Evolutionary conservation across 2,888 invertebrate species (phyloP).

Genomic region (Endotricha flammealis): DNA sequence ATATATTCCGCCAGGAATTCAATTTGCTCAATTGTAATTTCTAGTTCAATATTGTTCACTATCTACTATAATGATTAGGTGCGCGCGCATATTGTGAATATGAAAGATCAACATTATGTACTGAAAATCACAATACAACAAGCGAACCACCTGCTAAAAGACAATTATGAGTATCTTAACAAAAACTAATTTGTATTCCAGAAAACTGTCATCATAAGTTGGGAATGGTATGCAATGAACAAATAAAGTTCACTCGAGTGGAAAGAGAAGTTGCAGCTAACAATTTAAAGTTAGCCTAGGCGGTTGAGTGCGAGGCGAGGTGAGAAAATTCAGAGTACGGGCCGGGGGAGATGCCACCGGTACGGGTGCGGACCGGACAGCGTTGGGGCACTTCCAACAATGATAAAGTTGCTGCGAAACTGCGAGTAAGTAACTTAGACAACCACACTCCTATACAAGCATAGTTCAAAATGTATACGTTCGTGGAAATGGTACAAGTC

Average conservation of each 20-base stretch:
- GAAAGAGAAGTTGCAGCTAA: constrained; percentile 59
- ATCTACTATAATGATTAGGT: too few species aligned
- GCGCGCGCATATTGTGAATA: too few species aligned
- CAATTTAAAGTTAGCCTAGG: constrained; percentile 68
- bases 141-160: constrained; percentile 5
- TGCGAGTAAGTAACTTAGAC: constrained; percentile 43
- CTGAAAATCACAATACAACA: too few species aligned
- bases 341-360: constrained; percentile 19
- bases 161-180: constrained; percentile 13
- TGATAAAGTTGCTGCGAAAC: constrained; percentile 49
- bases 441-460: constrained; percentile 31
- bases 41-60: neutral
- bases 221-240: constrained; percentile 46
- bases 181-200: constrained; percentile 25
- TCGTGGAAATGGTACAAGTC: constrained; percentile 21
- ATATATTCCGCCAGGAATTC: neutral
- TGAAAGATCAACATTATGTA: too few species aligned
- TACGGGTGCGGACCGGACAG: constrained; percentile 31
- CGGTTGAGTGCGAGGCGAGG: constrained; percentile 48
- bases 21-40: neutral
- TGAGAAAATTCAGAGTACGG: constrained; percentile 48
- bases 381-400: constrained; percentile 38
- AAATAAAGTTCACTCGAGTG: constrained; percentile 60
- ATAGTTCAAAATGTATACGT: constrained; percentile 34
- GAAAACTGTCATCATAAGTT: constrained; percentile 45